Evolutionary conservation across 2,888 invertebrate species (phyloP).

Genomic region (Aporophyla lueneburgensis): DNA sequence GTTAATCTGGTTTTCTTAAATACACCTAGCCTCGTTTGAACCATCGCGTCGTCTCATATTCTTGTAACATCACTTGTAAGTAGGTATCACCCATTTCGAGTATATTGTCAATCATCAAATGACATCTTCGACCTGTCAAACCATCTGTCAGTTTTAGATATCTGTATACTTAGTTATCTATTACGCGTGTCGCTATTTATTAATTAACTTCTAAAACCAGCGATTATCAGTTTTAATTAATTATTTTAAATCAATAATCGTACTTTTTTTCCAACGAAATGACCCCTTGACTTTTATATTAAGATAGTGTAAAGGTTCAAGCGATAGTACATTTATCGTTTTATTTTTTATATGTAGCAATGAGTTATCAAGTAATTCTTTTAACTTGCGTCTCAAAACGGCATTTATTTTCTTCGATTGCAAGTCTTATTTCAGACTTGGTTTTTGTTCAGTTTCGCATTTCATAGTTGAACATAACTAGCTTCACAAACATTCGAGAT

Average conservation of each 20-base stretch:
- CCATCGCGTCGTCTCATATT: constrained; percentile 34
- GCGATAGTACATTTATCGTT: constrained; percentile 70
- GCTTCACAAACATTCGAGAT: too few relatives aligned
- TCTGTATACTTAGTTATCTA: constrained; percentile 51
- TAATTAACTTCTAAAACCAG: constrained; percentile 71
- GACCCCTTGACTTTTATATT: constrained; percentile 77
- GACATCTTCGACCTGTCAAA: constrained; percentile 36
- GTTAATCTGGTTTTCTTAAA: background rate
- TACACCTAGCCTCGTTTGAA: constrained; percentile 51
- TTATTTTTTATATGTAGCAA: constrained; percentile 76
- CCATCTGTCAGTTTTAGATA: constrained; percentile 40
- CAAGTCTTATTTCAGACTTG: constrained; percentile 73
- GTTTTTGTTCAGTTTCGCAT: constrained; percentile 62
- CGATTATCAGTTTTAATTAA: constrained; percentile 72
- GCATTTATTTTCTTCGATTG: constrained; percentile 81
- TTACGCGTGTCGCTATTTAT: constrained; percentile 67
- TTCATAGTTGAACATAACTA: constrained; percentile 12
- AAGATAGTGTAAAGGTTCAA: constrained; percentile 72
- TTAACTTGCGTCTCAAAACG: constrained; percentile 70
- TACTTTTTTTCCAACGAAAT: constrained; percentile 70
- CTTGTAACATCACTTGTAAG: constrained; percentile 60
- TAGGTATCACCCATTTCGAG: constrained; percentile 59
- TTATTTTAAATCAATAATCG: constrained; percentile 79
- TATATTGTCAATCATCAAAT: constrained; percentile 38
- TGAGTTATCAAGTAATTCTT: constrained; percentile 69